phyloP scores from a whole-genome alignment of 2,888 invertebrate genomes.

The Orthonychiurus folsomi region DNA sequence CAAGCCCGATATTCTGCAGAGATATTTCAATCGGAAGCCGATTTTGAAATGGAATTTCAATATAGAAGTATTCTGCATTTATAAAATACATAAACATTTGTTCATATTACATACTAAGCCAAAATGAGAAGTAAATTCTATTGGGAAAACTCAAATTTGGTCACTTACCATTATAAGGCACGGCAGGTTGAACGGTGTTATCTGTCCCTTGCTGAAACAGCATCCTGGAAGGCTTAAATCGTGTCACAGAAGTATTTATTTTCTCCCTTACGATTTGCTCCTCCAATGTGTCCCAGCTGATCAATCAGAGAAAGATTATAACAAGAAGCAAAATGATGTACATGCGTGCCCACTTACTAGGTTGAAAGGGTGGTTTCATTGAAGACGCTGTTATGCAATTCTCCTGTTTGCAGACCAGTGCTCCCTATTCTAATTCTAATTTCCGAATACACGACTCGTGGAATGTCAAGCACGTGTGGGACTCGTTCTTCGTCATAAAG shows the following conservation, averaged over 20 bases:
- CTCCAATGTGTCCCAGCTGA: constrained; percentile 29
- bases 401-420: constrained; percentile 24
- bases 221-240: constrained; percentile 36
- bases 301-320: background rate
- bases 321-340: background rate
- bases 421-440: constrained; percentile 29
- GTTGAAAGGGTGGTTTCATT: background rate
- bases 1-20: constrained; percentile 22
- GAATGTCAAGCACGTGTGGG: constrained; percentile 27
- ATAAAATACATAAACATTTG: constrained; percentile 8
- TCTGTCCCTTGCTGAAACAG: constrained; percentile 42
- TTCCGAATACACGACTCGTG: constrained; percentile 21
- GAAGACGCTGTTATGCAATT: constrained; percentile 11
- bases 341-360: background rate
- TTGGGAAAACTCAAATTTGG: no score
- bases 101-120: background rate
- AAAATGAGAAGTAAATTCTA: background rate
- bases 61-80: constrained; percentile 27
- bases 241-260: constrained; percentile 25
- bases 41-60: constrained; percentile 28
- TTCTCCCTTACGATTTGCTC: constrained; percentile 29
- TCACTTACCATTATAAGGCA: constrained; percentile 35
- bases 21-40: constrained; percentile 23
- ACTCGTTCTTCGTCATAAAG: constrained; percentile 13
- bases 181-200: constrained; percentile 28